A percentile compares a stretch with the other conserved stretches of the same genome.
phyloP scores from a whole-genome alignment of 2,113 vertebrate species.

The Cynocephalus volans region DNA sequence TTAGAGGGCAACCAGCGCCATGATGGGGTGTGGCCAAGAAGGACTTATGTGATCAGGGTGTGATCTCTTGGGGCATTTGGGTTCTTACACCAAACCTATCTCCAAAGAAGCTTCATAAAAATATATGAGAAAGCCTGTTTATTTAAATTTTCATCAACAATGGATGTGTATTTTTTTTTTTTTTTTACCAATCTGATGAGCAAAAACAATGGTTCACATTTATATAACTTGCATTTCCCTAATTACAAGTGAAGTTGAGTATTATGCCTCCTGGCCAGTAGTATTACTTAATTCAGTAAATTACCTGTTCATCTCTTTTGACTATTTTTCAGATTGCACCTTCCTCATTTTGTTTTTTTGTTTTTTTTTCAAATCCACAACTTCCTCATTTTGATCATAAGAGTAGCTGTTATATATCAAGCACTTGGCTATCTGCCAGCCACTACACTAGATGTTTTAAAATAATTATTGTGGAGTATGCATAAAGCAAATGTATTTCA shows the following conservation, averaged over 20 bases:
- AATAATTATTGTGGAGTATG: no score
- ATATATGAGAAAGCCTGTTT: slow-evolving; percentile 35
- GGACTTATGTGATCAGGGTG: no score
- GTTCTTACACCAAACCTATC: slow-evolving; percentile 24
- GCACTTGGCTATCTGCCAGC: background rate
- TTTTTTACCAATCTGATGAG: slow-evolving; percentile 33
- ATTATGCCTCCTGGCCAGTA: background rate
- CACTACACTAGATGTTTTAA: background rate
- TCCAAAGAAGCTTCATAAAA: slow-evolving; percentile 38
- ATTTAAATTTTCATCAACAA: slow-evolving; percentile 60
- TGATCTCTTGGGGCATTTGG: no score
- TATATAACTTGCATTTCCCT: background rate
- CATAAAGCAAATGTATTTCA: no score
- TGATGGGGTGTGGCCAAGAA: no score
- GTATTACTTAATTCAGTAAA: slow-evolving; percentile 7
- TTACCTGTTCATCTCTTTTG: background rate
- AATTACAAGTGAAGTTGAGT: background rate
- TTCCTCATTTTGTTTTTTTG: slow-evolving; percentile 61
- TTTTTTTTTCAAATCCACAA: no score
- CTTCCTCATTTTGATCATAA: slow-evolving; percentile 49
- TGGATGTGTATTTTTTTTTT: background rate
- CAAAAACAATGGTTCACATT: background rate
- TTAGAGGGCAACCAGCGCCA: no score
- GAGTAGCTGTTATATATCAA: background rate
- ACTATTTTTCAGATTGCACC: slow-evolving; percentile 38